Base-by-base conservation (phyloP, 1,140 invertebrate genomes). In the Adoxophyes honmai region DNA sequence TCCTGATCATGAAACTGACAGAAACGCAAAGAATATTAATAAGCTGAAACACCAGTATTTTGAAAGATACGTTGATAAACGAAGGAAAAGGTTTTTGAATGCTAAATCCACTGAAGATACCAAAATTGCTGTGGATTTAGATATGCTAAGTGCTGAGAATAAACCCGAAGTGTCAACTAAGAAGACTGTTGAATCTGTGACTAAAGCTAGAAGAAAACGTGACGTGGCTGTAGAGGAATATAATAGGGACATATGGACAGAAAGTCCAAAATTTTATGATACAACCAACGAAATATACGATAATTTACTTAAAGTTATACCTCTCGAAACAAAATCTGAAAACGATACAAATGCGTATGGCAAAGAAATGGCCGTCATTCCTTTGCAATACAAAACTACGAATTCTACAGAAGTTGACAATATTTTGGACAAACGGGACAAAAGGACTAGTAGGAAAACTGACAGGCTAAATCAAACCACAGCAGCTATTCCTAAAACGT, bases 391-490 rank as follows among this genome's bases (percentile, higher is more conserved):
- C 52, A 78, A 68, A 44, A 78, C 66, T 33, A 86, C 79, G 3
- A 87, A 86, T 67, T 81, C 82, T 0, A 87, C 86, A 34, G 81
- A 81, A 64, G 74, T 78, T 1, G 63, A 68, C 15, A 86, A 82
- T 68, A 70, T 74, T 55, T 63, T 74, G 11, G 83, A 89, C 36
- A 89, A 82, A 62, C 73, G 89, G 13, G 84, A 89, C 44, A 90
- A 90, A 59, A 80, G 88, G 55, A 90, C 89, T 0, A 89, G 89
- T 59, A 81, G 89, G 61, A 90, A 90, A 73, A 88, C 89, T 18
- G 89, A 90, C 61, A 80, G 87, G 64, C 64, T 89, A 4, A 90
- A 90, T 68, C 89, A 90, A 73, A 90, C 89, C 4, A 90, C 88
- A 10, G 88, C 85, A 7, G 79, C 81, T 52, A 72, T 90, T 11